Evolutionary conservation across 2,888 invertebrate genomes (phyloP), one percentile per base, ranked within the genome.

Genomic region (Cacoxenus indagator): DNA sequence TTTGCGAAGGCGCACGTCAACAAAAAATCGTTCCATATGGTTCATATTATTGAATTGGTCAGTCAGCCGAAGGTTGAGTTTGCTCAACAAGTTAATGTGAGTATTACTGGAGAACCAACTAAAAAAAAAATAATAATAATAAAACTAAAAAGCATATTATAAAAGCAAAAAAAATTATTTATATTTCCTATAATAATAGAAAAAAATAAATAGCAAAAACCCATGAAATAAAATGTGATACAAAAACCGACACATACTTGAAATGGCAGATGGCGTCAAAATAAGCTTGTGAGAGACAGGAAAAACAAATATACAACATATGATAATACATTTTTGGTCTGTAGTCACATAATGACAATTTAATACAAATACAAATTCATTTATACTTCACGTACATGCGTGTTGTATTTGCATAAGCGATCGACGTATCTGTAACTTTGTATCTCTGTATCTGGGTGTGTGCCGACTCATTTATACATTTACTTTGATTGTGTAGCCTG

Each of bases 21-120:
- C 45, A 74, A 76, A 22, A 87, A 87, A 87, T 88, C 90, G 89
- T 91, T 91, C 92, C 93, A 92, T 93, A 93, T 93, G 93, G 93
- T 93, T 91, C 93, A 93, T 90, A 92, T 93, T 90, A 92, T 93
- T 90, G 92, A 93, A 90, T 91, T 92, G 89, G 93, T 93, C 90
- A 92, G 92, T 90, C 92, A 93, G 91, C 92, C 91, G 90, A 92
- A 92, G 89, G 92, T 92, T 91, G 93, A 92, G 89, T 93, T 92
- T 90, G 91, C 92, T 90, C 91, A 91, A 89, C 91, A 91, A 89
- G 90, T 91, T 91, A 92, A 92, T 92, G 93, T 93, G 90, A 93
- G 93, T 93, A 92, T 81, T 68, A 11, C 51, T 51, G 22, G 24
- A 51, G 22, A 51, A 11, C 19, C 22, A 51, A 11, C 19, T 51